These are phyloP conservation scores for Sebastes taczanowskii DNA, from an alignment of 2,797 vertebrate species.

Conservation along the genomic window DNA sequence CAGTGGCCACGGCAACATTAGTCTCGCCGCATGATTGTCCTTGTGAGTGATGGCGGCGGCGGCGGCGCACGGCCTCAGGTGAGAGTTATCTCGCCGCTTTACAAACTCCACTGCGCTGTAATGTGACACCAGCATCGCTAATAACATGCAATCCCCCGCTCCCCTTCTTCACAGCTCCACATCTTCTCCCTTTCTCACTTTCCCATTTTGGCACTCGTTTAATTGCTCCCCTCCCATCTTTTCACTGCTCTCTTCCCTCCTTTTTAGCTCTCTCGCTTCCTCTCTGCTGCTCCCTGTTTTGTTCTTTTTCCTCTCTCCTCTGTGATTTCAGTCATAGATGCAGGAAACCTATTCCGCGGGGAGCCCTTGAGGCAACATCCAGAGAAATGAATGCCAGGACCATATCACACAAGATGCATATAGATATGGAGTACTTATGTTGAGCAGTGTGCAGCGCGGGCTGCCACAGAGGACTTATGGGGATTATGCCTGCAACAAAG, in stretches of 20 bases:
- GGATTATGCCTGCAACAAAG: slow-evolving; percentile 49
- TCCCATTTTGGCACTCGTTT: slow-evolving; percentile 21
- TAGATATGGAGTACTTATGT: slow-evolving; percentile 42
- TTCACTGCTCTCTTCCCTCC: slow-evolving; percentile 2
- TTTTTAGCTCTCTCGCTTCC: slow-evolving; percentile 9
- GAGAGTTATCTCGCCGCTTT: slow-evolving; percentile 69
- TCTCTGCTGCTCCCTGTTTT: slow-evolving; percentile 37
- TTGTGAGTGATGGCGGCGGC: slow-evolving; percentile 59
- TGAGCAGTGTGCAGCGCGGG: slow-evolving; percentile 30
- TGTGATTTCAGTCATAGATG: slow-evolving; percentile 52
- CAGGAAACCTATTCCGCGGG: slow-evolving; percentile 44
- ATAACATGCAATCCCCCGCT: slow-evolving; percentile 45
- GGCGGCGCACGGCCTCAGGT: slow-evolving; percentile 51
- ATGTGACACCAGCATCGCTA: slow-evolving; percentile 65
- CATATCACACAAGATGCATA: slow-evolving; percentile 44
- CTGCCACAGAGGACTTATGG: slow-evolving; percentile 36
- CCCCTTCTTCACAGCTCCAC: slow-evolving; percentile 5
- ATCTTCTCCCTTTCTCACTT: slow-evolving; percentile 20
- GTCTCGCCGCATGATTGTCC: slow-evolving; percentile 58
- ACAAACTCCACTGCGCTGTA: slow-evolving; percentile 58
- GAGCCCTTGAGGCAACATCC: slow-evolving; percentile 56
- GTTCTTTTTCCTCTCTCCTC: slow-evolving; percentile 13
- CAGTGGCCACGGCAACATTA: slow-evolving; percentile 29
- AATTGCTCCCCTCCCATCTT: slow-evolving; percentile 48
- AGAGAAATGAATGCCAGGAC: slow-evolving; percentile 37